Evolutionary conservation across 2,113 vertebrate species (phyloP).

Genomic region (Miniopterus natalensis): DNA sequence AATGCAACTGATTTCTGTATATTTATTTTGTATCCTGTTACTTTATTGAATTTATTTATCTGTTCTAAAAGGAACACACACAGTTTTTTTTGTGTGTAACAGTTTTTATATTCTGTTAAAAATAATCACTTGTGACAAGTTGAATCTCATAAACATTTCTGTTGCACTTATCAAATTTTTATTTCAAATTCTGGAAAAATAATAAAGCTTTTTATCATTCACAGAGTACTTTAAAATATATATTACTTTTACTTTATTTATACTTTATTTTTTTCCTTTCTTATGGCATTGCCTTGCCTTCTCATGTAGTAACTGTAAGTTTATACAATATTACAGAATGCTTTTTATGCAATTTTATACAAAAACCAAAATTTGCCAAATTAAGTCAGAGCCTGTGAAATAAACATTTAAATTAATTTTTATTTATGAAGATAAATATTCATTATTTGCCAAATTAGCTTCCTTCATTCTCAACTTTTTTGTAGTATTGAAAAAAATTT

Average conservation of each 20-base stretch:
- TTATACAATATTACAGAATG: background rate
- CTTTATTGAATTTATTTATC: too few relatives aligned
- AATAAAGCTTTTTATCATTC: background rate
- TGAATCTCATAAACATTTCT: background rate
- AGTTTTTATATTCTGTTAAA: background rate
- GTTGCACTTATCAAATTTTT: background rate
- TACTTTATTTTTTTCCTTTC: background rate
- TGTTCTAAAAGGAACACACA: too few relatives aligned
- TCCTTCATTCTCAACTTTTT: background rate
- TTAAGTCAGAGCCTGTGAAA: background rate
- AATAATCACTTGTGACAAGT: background rate
- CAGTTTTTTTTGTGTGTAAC: background rate
- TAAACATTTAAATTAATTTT: background rate
- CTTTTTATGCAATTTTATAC: background rate
- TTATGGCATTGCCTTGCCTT: background rate
- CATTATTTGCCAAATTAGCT: background rate
- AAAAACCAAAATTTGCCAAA: background rate
- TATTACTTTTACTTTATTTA: background rate
- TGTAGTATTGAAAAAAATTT: background rate
- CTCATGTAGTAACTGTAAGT: background rate
- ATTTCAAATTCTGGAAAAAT: background rate
- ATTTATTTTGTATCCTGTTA: too few relatives aligned
- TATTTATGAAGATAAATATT: background rate
- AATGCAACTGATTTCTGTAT: too few relatives aligned
- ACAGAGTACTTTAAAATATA: background rate